phyloP scores from a whole-genome alignment of 2,797 vertebrate species.

The Myiothlypis coronata region DNA sequence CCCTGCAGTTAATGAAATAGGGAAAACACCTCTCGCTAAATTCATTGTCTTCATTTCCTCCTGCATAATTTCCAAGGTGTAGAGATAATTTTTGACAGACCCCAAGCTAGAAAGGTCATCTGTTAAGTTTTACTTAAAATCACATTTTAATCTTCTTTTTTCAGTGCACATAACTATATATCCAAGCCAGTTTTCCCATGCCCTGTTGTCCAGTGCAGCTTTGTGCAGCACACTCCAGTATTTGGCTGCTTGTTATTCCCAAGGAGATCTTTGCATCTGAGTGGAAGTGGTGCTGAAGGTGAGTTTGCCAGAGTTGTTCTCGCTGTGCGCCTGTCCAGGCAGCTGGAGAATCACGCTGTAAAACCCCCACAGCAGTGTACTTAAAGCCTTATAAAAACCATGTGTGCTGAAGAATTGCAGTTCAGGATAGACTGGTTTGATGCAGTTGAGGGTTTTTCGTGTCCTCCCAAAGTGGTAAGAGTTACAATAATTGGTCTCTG shows the following conservation, averaged over 20 bases:
- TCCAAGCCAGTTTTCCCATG: background rate
- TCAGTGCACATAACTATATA: background rate
- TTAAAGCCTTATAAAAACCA: background rate
- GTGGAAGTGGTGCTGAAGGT: background rate
- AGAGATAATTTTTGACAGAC: background rate
- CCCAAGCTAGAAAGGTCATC: background rate
- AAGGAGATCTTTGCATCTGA: background rate
- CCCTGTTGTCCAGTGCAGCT: background rate
- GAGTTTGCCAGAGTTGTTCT: background rate
- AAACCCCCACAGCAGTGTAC: background rate
- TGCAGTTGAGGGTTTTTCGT: background rate
- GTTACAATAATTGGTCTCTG: background rate
- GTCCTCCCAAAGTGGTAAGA: background rate
- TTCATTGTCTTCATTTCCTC: slow-evolving; percentile 41
- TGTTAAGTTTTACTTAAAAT: background rate
- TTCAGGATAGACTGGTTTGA: background rate
- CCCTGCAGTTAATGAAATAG: slow-evolving; percentile 46
- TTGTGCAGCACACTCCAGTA: background rate
- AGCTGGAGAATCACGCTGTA: background rate
- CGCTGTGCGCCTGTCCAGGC: background rate
- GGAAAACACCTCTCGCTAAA: background rate
- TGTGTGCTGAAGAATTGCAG: background rate
- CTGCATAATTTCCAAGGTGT: background rate
- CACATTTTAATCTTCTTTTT: background rate
- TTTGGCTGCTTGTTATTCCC: background rate